These are phyloP conservation scores for Ascaphus truei DNA, from an alignment of 2,113 vertebrate genomes.

Conservation along the genomic window DNA sequence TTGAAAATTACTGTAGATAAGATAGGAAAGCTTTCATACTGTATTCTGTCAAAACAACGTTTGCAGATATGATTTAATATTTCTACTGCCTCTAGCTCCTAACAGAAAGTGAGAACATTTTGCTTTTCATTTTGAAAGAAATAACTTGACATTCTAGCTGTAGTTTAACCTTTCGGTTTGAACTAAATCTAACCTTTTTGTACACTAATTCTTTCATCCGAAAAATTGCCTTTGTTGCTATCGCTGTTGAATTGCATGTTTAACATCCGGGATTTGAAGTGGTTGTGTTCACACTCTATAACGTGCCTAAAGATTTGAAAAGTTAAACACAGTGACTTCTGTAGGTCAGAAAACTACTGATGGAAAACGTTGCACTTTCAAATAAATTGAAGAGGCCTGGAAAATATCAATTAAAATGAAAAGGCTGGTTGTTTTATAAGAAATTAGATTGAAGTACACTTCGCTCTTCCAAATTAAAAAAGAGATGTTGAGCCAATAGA, in stretches of 20 bases:
- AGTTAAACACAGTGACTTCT: neutral
- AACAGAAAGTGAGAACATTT: neutral
- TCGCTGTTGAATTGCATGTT: neutral
- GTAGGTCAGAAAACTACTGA: neutral
- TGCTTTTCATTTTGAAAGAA: neutral
- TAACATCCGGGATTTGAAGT: neutral
- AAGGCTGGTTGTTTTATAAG: too few species aligned
- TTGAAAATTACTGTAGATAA: neutral
- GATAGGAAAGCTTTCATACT: neutral
- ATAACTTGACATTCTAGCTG: neutral
- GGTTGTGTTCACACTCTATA: slow-evolving; percentile 7
- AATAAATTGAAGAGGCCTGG: neutral
- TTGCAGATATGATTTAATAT: neutral
- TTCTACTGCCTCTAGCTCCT: neutral
- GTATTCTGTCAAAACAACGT: neutral
- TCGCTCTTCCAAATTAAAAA: too few species aligned
- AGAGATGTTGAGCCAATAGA: too few species aligned
- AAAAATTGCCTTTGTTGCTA: slow-evolving; percentile 24
- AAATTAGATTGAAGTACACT: too few species aligned
- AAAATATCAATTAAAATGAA: too few species aligned
- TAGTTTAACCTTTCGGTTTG: slow-evolving; percentile 7
- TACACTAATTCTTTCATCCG: slow-evolving; percentile 13
- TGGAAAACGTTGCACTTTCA: neutral
- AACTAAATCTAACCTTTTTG: slow-evolving; percentile 13
- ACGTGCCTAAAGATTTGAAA: neutral